Conservation (phyloP, 2,888 invertebrate genomes). For the Lissocephala sabroskyi region DNA sequence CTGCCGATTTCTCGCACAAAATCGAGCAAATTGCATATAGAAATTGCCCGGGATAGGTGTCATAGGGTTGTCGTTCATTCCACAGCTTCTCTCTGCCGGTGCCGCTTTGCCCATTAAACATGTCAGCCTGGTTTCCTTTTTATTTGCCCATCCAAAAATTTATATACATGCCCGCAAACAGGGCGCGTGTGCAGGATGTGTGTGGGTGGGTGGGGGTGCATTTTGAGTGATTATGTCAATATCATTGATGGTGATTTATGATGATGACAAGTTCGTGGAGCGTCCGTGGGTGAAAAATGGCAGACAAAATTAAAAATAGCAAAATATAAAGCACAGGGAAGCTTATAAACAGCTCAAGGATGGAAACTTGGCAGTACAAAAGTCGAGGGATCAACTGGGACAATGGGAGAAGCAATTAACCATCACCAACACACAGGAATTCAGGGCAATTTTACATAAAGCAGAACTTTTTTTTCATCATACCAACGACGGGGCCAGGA, state of each 20-base stretch:
- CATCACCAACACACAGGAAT: too few relatives aligned
- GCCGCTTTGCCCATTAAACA: conserved; percentile 53
- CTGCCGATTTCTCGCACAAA: conserved; percentile 46
- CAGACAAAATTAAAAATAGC: conserved; percentile 19
- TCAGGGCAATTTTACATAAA: too few relatives aligned
- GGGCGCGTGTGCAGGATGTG: conserved; percentile 9
- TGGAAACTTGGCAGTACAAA: too few relatives aligned
- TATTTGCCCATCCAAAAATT: conserved; percentile 17
- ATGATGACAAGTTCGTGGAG: conserved; percentile 40
- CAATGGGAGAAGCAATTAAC: too few relatives aligned
- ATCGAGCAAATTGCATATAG: conserved; percentile 54
- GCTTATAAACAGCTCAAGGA: too few relatives aligned
- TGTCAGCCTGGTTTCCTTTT: conserved; percentile 46
- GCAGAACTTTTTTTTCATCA: too few relatives aligned
- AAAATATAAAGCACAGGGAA: too few relatives aligned
- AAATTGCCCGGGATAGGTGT: conserved; percentile 45
- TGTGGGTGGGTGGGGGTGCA: conserved; percentile 17
- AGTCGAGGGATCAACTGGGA: too few relatives aligned
- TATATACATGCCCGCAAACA: too few relatives aligned
- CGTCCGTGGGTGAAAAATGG: conserved; percentile 31
- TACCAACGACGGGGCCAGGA: too few relatives aligned
- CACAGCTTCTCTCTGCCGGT: background rate
- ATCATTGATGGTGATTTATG: conserved; percentile 63
- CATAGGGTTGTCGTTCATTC: conserved; percentile 45
- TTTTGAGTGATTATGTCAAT: conserved; percentile 65